A percentile compares a stretch with the other conserved stretches of the same genome.
Conservation (phyloP, 2,888 invertebrate genomes). For the Axea sp. region DNA sequence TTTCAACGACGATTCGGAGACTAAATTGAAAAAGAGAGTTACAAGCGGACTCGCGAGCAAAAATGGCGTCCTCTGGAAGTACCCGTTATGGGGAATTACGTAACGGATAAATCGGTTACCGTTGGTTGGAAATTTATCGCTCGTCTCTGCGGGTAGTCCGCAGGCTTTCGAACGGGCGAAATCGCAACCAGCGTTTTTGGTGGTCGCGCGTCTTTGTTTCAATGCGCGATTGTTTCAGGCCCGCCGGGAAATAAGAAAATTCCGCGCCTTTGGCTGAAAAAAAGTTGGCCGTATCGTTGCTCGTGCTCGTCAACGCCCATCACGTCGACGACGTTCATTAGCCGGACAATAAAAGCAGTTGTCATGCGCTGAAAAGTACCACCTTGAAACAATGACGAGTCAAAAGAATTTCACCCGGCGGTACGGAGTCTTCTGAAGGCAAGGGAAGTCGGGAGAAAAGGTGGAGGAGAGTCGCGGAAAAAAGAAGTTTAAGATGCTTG, state of each 20-base stretch:
- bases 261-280: too few species aligned
- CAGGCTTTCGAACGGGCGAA: too few species aligned
- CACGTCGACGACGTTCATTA: constrained; percentile 28
- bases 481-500: constrained; percentile 37
- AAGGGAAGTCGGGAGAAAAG: background rate
- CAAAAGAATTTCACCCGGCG: constrained; percentile 28
- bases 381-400: constrained; percentile 48
- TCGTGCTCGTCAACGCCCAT: background rate
- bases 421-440: constrained; percentile 22
- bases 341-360: constrained; percentile 38
- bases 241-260: background rate
- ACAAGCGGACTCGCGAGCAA: constrained; percentile 17
- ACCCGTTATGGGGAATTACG: constrained; percentile 34
- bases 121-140: constrained; percentile 14
- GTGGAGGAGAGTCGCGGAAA: constrained; percentile 12
- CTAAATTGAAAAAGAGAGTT: constrained; percentile 55
- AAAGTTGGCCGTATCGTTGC: background rate
- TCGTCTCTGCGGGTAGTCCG: too few species aligned
- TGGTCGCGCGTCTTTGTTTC: too few species aligned
- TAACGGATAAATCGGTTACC: constrained; percentile 27
- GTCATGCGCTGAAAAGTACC: constrained; percentile 30
- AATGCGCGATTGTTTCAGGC: too few species aligned
- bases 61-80: constrained; percentile 29
- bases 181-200: too few species aligned
- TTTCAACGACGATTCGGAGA: constrained; percentile 39